These are phyloP conservation scores for Channallabes apus DNA, from an alignment of 2,797 vertebrate species.

Conservation along the genomic window DNA sequence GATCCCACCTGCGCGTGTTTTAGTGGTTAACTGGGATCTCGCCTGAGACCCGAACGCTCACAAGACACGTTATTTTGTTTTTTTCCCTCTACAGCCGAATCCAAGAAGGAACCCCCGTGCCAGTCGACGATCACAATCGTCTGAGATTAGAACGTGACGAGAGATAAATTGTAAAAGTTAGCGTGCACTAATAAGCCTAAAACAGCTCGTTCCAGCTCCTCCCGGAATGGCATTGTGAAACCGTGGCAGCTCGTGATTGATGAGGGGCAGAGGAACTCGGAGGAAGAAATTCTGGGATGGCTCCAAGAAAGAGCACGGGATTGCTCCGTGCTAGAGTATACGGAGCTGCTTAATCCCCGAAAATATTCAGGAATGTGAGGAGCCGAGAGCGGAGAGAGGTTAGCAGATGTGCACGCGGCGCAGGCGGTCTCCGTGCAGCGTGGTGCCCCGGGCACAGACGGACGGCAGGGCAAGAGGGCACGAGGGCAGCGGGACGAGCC, in stretches of 20 bases:
- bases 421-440: constrained; percentile 49
- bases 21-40: constrained; percentile 78
- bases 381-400: constrained; percentile 17
- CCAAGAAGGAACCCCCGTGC: constrained; percentile 7
- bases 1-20: constrained; percentile 81
- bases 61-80: constrained; percentile 61
- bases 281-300: constrained; percentile 43
- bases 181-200: neutral
- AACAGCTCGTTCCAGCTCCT: constrained; percentile 3
- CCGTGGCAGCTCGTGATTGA: constrained; percentile 29
- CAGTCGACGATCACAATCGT: neutral
- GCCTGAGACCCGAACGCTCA: constrained; percentile 65
- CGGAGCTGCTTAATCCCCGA: constrained; percentile 44
- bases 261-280: constrained; percentile 33
- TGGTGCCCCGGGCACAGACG: constrained; percentile 35
- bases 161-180: neutral
- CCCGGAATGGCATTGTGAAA: constrained; percentile 37
- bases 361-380: constrained; percentile 38
- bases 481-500: constrained; percentile 23
- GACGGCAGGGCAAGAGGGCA: constrained; percentile 35
- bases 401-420: constrained; percentile 45
- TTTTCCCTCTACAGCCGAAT: constrained; percentile 60
- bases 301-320: constrained; percentile 27
- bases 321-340: constrained; percentile 37
- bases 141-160: neutral